These are phyloP conservation scores for Phrixothrix hirtus DNA, from an alignment of 2,888 invertebrate genomes.

Conservation along the genomic window DNA sequence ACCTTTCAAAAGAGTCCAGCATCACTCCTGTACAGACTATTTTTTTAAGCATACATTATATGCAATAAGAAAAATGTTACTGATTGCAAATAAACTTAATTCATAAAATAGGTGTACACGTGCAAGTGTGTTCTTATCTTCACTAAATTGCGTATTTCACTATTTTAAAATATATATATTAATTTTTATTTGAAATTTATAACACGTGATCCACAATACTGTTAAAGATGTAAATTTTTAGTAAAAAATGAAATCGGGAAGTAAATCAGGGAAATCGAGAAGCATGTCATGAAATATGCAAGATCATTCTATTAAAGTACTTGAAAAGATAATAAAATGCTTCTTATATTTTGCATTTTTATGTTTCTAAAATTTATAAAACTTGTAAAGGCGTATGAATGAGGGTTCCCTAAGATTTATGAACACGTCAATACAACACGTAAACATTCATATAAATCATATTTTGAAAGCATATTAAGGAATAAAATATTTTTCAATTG, in stretches of 20 bases:
- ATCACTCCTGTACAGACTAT: too few relatives aligned
- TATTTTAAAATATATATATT: too few relatives aligned
- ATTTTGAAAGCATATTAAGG: constrained; percentile 41
- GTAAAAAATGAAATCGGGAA: neutral
- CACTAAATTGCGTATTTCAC: too few relatives aligned
- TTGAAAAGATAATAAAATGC: constrained; percentile 18
- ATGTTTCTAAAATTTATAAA: constrained; percentile 25
- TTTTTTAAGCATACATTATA: too few relatives aligned
- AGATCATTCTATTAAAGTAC: constrained; percentile 16
- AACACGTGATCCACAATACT: too few relatives aligned
- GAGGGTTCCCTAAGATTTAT: constrained; percentile 42
- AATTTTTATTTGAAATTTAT: too few relatives aligned
- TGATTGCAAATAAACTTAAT: too few relatives aligned
- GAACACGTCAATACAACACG: constrained; percentile 41
- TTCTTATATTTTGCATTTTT: constrained; percentile 16
- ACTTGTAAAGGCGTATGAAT: constrained; percentile 26
- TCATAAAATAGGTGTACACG: too few relatives aligned
- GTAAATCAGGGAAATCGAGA: constrained; percentile 3
- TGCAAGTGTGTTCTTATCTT: too few relatives aligned
- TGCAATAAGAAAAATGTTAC: too few relatives aligned
- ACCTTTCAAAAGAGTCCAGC: too few relatives aligned
- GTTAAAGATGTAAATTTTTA: neutral
- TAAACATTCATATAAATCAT: constrained; percentile 45
- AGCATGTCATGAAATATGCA: constrained; percentile 12
- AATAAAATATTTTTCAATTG: constrained; percentile 24